Evolutionary conservation across 92 coral and sea anemone species (phyloP), one percentile per base, ranked within the genome.

Genomic region (Zoanthus sansibaricus): DNA sequence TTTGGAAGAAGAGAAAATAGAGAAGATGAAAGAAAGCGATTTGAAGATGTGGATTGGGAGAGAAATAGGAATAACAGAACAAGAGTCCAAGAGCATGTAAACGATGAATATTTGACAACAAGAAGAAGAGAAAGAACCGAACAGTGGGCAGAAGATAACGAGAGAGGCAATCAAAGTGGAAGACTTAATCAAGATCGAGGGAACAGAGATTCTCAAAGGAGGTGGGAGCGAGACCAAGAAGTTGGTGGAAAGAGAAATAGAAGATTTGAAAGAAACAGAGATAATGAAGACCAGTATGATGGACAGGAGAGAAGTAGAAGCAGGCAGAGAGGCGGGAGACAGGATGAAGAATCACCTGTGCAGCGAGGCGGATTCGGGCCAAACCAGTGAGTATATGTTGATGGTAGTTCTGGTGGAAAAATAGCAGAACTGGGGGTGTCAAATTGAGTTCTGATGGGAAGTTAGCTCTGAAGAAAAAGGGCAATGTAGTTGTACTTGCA

Each of bases 41-140:
- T 52, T 17, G 55, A 78, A 78, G 72, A 78, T 61, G 72, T 16
- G 32, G 15, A 58, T 66, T 61, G 45, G 45, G 59, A 25, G 18
- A 80, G 75, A 68, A 80, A 31, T 14, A 13, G n/a, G 74, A 48
- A 15, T 66, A 71, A 80, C 58, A n/a, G 74, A 44, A 80, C 75
- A 66, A 66, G 85, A 51, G 45, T 32, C 56, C 31, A 71, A 80
- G 82, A 70, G n/a, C 75, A 78, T 68, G 25, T 18, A 49, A 66
- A 21, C 62, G 82, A 76, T 42, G 62, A 75, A 15, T 77, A 67
- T 72, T 84, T 76, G 67, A 77, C 79, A 93, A 79, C 62, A 84
- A 84, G 52, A 83, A 87, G 55, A 48, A 71, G 44, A 71, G 86
- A 64, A 83, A 91, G 83, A 61, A 76, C 86, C 55, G 88, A 62